phyloP scores from a whole-genome alignment of 30 jellyfish, hydroid and myxozoan genomes.

The Cassiopea andromeda region DNA sequence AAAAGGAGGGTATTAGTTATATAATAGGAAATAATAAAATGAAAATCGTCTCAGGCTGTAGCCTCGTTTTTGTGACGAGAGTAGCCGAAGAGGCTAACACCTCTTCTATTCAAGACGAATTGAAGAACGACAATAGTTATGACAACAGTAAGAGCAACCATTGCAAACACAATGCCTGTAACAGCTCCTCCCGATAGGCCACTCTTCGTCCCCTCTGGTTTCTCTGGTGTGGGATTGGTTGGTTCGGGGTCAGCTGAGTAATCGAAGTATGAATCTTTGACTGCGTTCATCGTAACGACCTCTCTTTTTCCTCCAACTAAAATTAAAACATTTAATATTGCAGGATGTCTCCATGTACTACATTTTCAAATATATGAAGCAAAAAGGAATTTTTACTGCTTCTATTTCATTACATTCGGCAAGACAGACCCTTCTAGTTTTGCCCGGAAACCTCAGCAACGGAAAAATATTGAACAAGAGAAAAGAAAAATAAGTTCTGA shows the following conservation, averaged over 20 bases:
- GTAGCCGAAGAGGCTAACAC: slow-evolving; percentile 34
- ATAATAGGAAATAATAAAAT: no score
- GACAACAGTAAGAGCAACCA: slow-evolving; percentile 31
- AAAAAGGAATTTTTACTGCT: no score
- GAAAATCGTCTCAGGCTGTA: not conserved
- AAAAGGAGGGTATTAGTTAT: no score
- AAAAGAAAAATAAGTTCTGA: not conserved
- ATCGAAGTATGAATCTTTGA: slow-evolving; percentile 37
- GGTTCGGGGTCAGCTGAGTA: slow-evolving; percentile 50
- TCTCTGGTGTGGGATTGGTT: slow-evolving; percentile 5
- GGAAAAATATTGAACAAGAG: no score
- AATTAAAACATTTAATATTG: not conserved
- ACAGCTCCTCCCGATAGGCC: slow-evolving; percentile 50
- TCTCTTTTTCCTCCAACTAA: not conserved
- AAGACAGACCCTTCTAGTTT: no score
- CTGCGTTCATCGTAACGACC: slow-evolving; percentile 15
- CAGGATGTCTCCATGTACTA: no score
- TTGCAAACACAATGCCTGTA: slow-evolving; percentile 14
- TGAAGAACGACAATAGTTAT: slow-evolving; percentile 26
- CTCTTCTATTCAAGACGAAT: slow-evolving; percentile 53
- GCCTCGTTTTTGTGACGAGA: slow-evolving; percentile 37
- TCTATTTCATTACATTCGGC: no score
- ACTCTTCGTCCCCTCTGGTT: not conserved
- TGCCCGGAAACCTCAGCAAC: no score
- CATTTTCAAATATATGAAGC: no score